Base-by-base conservation (phyloP, 1,140 invertebrate genomes). In the Trichomalopsis sarcophagae region DNA sequence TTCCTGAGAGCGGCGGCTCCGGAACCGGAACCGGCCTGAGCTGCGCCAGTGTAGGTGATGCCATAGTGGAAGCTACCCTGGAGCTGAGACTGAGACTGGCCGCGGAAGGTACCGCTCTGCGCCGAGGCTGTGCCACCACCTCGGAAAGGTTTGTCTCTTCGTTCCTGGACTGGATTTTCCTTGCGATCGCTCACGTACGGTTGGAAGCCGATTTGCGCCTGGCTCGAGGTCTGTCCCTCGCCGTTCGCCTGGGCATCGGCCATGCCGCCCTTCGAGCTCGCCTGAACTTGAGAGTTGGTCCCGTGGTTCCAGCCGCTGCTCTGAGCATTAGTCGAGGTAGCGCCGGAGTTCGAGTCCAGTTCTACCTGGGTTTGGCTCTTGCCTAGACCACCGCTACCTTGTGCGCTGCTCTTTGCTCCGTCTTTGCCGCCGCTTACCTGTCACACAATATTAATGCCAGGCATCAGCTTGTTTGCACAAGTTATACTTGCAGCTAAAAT, bases 141-240 rank as follows among this genome's bases (percentile, higher is more conserved):
- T 86, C 93, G 94, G 87, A 96, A 96, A 55, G 95, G 95, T 44
- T 91, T 92, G 10, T 90, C 23, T 88, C 90, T 87, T 81, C 90
- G 86, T 77, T 94, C 94, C 81, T 93, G 89, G 71, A 93, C 68
- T 11, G 68, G 89, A 17, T 94, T 92, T 89, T 88, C 95, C 92
- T 82, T 91, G 88, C 91, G 95, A 92, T 81, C 91, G 89, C 90
- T 95, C 93, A 90, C 95, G 94, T 96, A 95, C 0, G 97, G 96
- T 76, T 96, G 95, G 89, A 97, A 97, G 6, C 96, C 97, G 69
- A 97, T 97, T 93, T 97, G 97, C 21, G 97, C 97, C 93, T 97
- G 97, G 50, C 96, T 97, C 2, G 96, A 97, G 0, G 97, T 97
- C 87, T 95, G 96, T 4, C 97, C 97, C 23, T 96, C 96, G 2